A percentile compares a stretch with the other conserved stretches of the same genome.
Conservation (phyloP, 37 sponge, comb jelly and placozoan species). For the Mnemiopsis leidyi region DNA sequence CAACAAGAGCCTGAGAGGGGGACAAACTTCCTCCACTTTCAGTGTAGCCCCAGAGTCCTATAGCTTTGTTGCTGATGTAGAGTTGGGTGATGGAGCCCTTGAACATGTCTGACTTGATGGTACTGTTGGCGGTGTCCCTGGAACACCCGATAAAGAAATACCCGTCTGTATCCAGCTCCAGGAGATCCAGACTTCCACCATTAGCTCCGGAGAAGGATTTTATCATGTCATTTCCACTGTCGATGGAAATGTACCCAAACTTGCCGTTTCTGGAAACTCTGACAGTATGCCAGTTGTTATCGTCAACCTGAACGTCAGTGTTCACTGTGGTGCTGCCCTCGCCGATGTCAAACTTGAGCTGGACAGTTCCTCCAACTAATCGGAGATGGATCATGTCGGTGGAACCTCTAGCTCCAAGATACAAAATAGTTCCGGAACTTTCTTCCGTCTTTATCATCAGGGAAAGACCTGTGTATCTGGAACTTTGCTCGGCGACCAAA, state of each 20-base stretch:
- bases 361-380: neutral
- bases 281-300: slow-evolving; percentile 20
- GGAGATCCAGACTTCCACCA: neutral
- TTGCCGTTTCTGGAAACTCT: slow-evolving; percentile 50
- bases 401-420: neutral
- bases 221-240: neutral
- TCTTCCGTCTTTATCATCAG: neutral
- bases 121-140: neutral
- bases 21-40: slow-evolving; percentile 27
- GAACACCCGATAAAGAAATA: slow-evolving; percentile 44
- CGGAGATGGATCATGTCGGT: slow-evolving; percentile 32
- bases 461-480: slow-evolving; percentile 40
- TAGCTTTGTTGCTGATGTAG: neutral
- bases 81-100: slow-evolving; percentile 31
- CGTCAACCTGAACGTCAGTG: slow-evolving; percentile 17
- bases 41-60: slow-evolving; percentile 20
- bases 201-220: slow-evolving; percentile 29
- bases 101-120: neutral
- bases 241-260: slow-evolving; percentile 31
- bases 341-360: slow-evolving; percentile 25
- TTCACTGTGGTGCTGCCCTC: slow-evolving; percentile 10
- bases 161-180: neutral
- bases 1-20: neutral
- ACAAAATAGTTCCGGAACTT: slow-evolving; percentile 14
- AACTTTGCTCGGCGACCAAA: neutral